Conservation (phyloP, 2,888 invertebrate species). For the Polymixis flavicincta region DNA sequence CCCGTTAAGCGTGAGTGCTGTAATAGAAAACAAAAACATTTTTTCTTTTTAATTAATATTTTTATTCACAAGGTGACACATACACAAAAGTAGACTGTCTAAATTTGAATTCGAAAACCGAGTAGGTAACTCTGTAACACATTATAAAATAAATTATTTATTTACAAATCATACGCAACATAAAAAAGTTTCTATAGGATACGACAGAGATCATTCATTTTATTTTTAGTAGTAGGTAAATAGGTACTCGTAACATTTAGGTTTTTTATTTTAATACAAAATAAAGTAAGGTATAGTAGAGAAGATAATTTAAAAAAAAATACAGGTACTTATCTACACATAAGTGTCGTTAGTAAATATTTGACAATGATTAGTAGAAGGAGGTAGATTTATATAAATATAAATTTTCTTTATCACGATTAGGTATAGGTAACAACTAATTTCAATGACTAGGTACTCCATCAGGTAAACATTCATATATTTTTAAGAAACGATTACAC, state of each 20-base stretch:
- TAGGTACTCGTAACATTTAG: neutral
- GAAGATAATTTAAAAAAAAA: neutral
- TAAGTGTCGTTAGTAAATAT: neutral
- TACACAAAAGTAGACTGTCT: slow-evolving; percentile 14
- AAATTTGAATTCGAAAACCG: neutral
- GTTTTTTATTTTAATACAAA: slow-evolving; percentile 1
- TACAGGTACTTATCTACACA: neutral
- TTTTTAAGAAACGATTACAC: slow-evolving; percentile 10
- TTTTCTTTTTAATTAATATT: slow-evolving; percentile 8
- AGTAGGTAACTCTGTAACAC: slow-evolving; percentile 15
- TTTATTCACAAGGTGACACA: slow-evolving; percentile 53
- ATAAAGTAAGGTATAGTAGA: neutral
- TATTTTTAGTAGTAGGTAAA: neutral
- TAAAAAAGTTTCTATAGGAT: neutral
- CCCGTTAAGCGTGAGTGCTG: neutral
- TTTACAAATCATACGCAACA: slow-evolving; percentile 42
- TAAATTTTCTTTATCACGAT: neutral
- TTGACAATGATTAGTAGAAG: slow-evolving; percentile 13
- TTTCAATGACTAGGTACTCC: neutral
- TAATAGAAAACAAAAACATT: neutral
- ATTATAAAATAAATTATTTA: slow-evolving; percentile 20
- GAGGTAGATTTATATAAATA: slow-evolving; percentile 26
- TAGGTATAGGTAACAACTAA: neutral
- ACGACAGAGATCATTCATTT: slow-evolving; percentile 36
- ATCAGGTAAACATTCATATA: neutral